Evolutionary conservation across 2,113 vertebrate genomes (phyloP).

Genomic region (Sorex araneus): DNA sequence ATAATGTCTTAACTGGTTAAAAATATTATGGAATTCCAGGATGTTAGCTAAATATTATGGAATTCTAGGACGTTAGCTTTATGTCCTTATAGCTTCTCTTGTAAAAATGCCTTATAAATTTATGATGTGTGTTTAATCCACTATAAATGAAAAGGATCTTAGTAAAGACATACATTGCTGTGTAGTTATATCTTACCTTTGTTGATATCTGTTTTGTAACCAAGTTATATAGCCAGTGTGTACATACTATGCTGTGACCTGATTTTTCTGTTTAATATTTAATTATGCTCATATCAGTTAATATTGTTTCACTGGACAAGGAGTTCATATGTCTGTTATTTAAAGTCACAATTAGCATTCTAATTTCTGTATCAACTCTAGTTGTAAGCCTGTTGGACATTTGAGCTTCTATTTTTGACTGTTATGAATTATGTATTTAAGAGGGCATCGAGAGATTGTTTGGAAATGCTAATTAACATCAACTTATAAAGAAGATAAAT

Average conservation of each 20-base stretch:
- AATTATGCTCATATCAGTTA: constrained; percentile 1
- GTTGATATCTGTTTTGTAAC: neutral
- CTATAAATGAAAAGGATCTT: constrained; percentile 36
- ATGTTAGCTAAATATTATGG: too few species aligned
- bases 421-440: neutral
- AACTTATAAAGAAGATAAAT: constrained; percentile 50
- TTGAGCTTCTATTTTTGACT: constrained; percentile 26
- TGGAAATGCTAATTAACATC: constrained; percentile 54
- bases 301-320: neutral
- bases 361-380: constrained; percentile 7
- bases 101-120: constrained; percentile 3
- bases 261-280: constrained; percentile 30
- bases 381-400: neutral
- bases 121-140: constrained; percentile 25
- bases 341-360: neutral
- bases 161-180: neutral
- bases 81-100: constrained; percentile 13
- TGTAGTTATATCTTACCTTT: constrained; percentile 33
- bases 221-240: constrained; percentile 5
- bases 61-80: too few species aligned
- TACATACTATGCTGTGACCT: neutral
- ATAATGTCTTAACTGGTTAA: too few species aligned
- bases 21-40: too few species aligned
- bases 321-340: neutral
- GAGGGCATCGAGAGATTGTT: constrained; percentile 21